These are phyloP conservation scores for Vollenhovia emeryi DNA, from an alignment of 1,140 invertebrate genomes.

Conservation along the genomic window DNA sequence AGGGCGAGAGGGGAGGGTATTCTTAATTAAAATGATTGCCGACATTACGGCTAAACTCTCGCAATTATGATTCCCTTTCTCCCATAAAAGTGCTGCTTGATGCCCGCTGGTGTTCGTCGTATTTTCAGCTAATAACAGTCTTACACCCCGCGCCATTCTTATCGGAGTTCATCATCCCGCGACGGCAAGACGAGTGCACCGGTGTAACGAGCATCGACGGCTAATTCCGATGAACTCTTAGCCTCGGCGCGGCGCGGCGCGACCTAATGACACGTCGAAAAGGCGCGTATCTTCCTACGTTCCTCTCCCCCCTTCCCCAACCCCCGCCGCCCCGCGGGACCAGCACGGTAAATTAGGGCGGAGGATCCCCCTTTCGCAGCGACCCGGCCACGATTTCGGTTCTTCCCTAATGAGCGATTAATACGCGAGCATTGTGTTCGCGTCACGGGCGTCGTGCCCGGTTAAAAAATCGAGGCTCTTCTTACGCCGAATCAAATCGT, in stretches of 20 bases:
- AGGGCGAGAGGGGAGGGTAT: conserved; percentile 70
- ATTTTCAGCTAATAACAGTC: conserved; percentile 82
- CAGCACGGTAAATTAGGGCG: conserved; percentile 4
- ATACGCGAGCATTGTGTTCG: background rate
- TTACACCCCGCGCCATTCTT: conserved; percentile 78
- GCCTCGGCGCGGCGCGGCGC: conserved; percentile 9
- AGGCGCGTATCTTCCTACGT: conserved; percentile 2
- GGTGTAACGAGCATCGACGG: conserved; percentile 71
- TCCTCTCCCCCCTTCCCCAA: too few relatives aligned
- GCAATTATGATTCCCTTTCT: conserved; percentile 81
- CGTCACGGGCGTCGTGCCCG: background rate
- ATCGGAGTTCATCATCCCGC: conserved; percentile 79
- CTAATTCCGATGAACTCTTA: conserved; percentile 77
- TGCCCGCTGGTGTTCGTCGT: conserved; percentile 79
- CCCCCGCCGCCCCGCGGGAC: background rate
- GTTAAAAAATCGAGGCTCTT: background rate
- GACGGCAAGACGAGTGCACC: conserved; percentile 62
- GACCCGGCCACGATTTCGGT: background rate
- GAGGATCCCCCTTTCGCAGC: background rate
- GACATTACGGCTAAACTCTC: conserved; percentile 82
- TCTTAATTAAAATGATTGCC: conserved; percentile 84
- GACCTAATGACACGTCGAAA: conserved; percentile 45
- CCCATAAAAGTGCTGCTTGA: conserved; percentile 78
- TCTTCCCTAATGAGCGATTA: conserved; percentile 29
- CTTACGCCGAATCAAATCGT: background rate